These are phyloP conservation scores for Harmothoe impar DNA, from an alignment of 2,888 invertebrate genomes.

Conservation along the genomic window DNA sequence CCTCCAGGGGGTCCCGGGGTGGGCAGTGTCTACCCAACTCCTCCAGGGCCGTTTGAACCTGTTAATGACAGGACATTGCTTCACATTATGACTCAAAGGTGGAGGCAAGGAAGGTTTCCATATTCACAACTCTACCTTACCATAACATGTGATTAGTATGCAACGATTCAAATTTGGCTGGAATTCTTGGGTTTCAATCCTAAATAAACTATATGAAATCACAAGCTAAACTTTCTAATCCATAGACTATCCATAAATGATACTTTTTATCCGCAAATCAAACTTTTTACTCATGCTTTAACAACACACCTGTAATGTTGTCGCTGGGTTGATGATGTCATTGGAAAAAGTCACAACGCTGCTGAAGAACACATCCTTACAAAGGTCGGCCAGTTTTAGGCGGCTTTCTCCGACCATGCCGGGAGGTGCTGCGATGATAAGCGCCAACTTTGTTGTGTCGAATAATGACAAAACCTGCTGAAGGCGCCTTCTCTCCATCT, in stretches of 20 bases:
- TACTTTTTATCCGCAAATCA: no score
- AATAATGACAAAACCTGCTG: slow-evolving; percentile 4
- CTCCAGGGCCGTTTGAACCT: slow-evolving; percentile 8
- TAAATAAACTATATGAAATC: no score
- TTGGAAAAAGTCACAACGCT: not conserved
- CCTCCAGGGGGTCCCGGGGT: not conserved
- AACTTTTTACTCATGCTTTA: no score
- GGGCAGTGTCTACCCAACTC: not conserved
- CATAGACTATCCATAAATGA: no score
- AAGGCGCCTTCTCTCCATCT: not conserved
- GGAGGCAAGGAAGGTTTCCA: no score
- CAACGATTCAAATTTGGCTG: no score
- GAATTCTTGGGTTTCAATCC: no score
- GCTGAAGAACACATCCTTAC: not conserved
- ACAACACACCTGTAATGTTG: slow-evolving; percentile 30
- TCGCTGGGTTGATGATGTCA: slow-evolving; percentile 19
- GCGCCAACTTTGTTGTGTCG: not conserved
- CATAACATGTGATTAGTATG: no score
- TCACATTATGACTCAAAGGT: no score
- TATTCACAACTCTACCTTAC: no score
- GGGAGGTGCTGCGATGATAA: not conserved
- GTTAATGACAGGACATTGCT: not conserved
- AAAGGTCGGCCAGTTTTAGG: not conserved
- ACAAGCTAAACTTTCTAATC: no score
- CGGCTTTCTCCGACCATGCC: not conserved